Base-by-base conservation (phyloP, 1,140 invertebrate species). In the Trichonephila clavata region DNA sequence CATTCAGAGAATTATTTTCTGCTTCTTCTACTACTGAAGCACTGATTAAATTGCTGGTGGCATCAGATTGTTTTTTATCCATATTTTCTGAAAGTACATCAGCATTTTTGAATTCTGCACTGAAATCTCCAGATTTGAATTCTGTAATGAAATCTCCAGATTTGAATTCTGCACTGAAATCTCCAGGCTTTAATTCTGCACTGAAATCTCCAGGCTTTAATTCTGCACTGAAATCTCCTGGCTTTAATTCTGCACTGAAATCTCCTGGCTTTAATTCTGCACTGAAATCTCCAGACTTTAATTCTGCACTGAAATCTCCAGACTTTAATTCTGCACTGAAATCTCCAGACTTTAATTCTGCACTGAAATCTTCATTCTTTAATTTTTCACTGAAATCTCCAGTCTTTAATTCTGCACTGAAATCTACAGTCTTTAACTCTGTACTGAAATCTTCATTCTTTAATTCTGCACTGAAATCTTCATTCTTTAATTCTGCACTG, bases 21-120 rank as follows among this genome's bases (percentile, higher is more conserved):
- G 13, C 24, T 20, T 86, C 50, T 32, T 92, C 57, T n/a, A 80
- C n/a, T 16, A 24, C 20, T 24, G 65, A 60, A 8, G 20, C 68
- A 80, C 0, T 21, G n/a, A 92, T 20, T 20, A 20, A 20, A 24
- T 18, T 50, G 50, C 10, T 68, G 10, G 65, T 27, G 6, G 20
- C 13, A 43, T 93, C 65, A 61, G 92, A 32, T 43, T 60, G 24
- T 27, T 27, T 20, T 14, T 39, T 95, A 94, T 5, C 93, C 87
- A 27, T 92, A 93, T 61, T 95, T 94, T 16, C 94, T 94, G 18
- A 94, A 94, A 94, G 92, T 89, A 83, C 50, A 89, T 59, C 61
- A 86, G 86, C 80, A 61, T 71, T n/a, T 43, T 90, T 57, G 18
- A 88, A n/a, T 59, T 94, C 80, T 24, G 60, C 2, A 65, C 83